Base-by-base conservation (phyloP, 2,797 vertebrate genomes). In the Takifugu ocellatus region DNA sequence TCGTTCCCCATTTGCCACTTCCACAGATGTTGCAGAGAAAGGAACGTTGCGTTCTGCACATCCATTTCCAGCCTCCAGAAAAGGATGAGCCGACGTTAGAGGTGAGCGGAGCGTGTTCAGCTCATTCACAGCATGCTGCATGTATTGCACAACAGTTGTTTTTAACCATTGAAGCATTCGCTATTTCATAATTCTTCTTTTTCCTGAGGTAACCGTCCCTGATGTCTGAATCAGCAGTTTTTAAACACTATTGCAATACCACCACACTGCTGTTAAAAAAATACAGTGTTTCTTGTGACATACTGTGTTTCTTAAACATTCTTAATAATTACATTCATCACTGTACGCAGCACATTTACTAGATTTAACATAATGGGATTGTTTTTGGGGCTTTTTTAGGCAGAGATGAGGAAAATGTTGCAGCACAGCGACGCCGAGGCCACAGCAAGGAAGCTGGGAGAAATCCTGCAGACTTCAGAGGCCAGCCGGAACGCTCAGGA, bases 1-100 rank as follows among this genome's bases (percentile, higher is more conserved):
- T 11, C 33, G 33, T 52, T 8, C 53, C 43, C 25, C 3, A 44
- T 1, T 46, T 6, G 57, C 4, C 67, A 1, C 68, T 58, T 3
- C 26, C 24, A 36, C 51, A 92, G 90, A 57, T 87, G 33, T 67
- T 91, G 47, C 70, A 77, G 54, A 57, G 77, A 48, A 25, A 46
- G 1, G 65, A 88, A 6, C 63, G 71, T 47, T 21, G 68, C 0
- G 66, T 77, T 48, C 85, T 92, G 24, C 48, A 58, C 27, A 88
- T 92, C 12, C 79, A 77, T 0, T 26, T 52, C 45, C n/a, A 84
- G 3, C 74, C 60, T 2, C 14, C 56, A 25, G 60, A 42, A 7
- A 72, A 66, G 42, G 59, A 67, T 48, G 67, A 83, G 25, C 57
- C 7, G 0, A 66, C 79, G 6, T 72, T 87, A 25, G 81, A 88